Conservation (phyloP, 2,113 vertebrate genomes). For the Alouatta palliata region DNA sequence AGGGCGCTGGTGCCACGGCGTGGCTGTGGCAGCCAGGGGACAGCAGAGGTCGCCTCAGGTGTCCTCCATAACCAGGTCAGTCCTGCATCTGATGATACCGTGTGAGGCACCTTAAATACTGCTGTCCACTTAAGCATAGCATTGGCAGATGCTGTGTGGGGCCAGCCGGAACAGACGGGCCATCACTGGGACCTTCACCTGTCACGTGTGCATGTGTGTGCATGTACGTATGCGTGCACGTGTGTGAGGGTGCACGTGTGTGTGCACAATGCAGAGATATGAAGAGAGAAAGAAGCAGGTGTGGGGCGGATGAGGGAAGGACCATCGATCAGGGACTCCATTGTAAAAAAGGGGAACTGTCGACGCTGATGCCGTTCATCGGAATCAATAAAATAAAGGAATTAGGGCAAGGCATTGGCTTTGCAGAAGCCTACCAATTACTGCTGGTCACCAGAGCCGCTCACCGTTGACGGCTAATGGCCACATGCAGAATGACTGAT, state of each 20-base stretch:
- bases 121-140: no score
- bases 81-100: background rate
- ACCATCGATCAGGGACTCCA: rapidly evolving
- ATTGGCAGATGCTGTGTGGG: background rate
- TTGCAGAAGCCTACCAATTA: no score
- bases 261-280: rapidly evolving
- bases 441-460: background rate
- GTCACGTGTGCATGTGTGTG: background rate
- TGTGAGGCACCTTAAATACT: background rate
- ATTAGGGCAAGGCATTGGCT: background rate
- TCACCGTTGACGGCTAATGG: background rate
- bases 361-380: rapidly evolving
- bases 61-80: background rate
- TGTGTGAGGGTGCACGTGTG: background rate
- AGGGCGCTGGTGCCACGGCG: background rate
- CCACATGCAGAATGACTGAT: background rate
- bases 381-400: background rate
- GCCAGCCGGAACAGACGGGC: background rate
- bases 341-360: background rate
- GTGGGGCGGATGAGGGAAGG: background rate
- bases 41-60: background rate
- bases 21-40: background rate
- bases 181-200: background rate
- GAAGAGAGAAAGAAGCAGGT: no score
- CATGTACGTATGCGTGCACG: rapidly evolving